Conservation (phyloP, 2,113 vertebrate genomes). For the Ophiodon elongatus region DNA sequence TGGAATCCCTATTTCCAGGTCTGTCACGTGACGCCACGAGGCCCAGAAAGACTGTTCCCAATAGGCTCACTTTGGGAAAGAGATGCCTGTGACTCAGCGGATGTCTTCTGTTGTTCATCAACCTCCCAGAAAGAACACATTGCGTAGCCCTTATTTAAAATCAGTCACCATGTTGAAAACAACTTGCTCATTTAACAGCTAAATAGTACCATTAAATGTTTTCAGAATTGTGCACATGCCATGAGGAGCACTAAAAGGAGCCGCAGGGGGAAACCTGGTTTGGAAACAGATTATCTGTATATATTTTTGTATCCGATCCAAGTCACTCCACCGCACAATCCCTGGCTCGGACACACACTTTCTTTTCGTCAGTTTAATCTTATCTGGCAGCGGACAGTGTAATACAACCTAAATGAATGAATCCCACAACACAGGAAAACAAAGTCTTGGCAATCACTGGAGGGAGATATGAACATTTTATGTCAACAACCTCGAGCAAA, state of each 20-base stretch:
- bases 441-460: slow-evolving; percentile 35
- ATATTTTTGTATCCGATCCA: not conserved
- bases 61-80: too few relatives aligned
- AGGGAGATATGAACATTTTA: slow-evolving; percentile 25
- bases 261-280: too few relatives aligned
- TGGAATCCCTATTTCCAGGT: too few relatives aligned
- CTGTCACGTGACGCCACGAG: too few relatives aligned
- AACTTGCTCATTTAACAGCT: too few relatives aligned
- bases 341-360: not conserved
- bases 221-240: not conserved
- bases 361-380: slow-evolving; percentile 7
- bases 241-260: not conserved
- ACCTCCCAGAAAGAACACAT: too few relatives aligned
- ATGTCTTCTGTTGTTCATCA: too few relatives aligned
- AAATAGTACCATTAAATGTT: not conserved
- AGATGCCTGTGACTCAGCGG: too few relatives aligned
- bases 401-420: slow-evolving; percentile 25
- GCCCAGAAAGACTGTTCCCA: too few relatives aligned
- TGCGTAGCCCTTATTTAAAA: too few relatives aligned
- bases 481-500: slow-evolving; percentile 9
- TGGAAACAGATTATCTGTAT: not conserved
- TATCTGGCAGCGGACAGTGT: slow-evolving; percentile 29
- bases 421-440: slow-evolving; percentile 22
- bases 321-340: not conserved
- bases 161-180: not conserved